Conservation (phyloP, 2,888 invertebrate genomes). For the Flexamia atlantica region DNA sequence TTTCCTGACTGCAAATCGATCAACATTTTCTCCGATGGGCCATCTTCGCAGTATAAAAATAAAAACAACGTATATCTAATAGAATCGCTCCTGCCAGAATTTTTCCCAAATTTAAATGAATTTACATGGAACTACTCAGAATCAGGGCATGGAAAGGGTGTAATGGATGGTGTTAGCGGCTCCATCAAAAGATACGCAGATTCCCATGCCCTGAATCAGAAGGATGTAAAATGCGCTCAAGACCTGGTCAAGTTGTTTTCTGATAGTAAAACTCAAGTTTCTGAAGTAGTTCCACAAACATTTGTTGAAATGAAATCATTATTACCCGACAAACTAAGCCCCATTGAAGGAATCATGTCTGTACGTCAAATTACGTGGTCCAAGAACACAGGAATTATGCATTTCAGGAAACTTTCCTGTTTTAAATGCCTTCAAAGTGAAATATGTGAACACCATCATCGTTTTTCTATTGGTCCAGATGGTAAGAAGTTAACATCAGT, state of each 20-base stretch:
- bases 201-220: neutral
- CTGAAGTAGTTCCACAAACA: neutral
- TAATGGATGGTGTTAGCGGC: constrained; percentile 44
- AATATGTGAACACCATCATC: no score
- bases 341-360: constrained; percentile 22
- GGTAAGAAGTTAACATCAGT: no score
- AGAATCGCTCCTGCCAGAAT: neutral
- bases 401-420: no score
- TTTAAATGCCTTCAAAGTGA: no score
- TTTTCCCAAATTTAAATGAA: neutral
- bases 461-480: no score
- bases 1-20: neutral
- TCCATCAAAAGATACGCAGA: constrained; percentile 37
- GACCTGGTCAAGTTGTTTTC: neutral
- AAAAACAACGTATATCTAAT: neutral
- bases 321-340: neutral
- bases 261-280: constrained; percentile 2
- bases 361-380: constrained; percentile 25
- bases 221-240: constrained; percentile 4
- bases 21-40: neutral
- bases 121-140: constrained; percentile 37
- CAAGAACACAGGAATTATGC: neutral
- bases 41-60: neutral
- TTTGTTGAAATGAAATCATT: neutral
- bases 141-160: constrained; percentile 39